These are phyloP conservation scores for Mimachlamys varia DNA, from an alignment of 2,888 invertebrate genomes.

Conservation along the genomic window DNA sequence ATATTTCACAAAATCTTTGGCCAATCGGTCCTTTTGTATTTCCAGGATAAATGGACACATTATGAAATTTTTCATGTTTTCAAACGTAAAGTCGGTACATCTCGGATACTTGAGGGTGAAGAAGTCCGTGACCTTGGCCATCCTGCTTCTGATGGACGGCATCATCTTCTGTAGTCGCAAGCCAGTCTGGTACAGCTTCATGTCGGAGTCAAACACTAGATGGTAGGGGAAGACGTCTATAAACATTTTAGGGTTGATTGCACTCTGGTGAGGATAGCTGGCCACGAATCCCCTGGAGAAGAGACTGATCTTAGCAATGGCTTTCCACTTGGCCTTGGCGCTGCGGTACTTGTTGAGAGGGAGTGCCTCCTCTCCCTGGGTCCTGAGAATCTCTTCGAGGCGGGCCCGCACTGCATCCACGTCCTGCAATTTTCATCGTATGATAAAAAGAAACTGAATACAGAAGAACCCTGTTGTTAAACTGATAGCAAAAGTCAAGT, in stretches of 20 bases:
- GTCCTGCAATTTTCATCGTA: conserved; percentile 58
- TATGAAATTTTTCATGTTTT: conserved; percentile 69
- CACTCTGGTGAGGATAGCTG: conserved; percentile 60
- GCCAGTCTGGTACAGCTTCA: conserved; percentile 71
- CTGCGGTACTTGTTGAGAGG: conserved; percentile 65
- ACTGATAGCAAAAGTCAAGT: no score
- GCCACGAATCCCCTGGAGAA: conserved; percentile 69
- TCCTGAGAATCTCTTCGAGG: conserved; percentile 66
- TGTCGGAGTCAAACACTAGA: conserved; percentile 64
- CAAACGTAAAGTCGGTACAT: conserved; percentile 65
- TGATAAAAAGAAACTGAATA: neutral
- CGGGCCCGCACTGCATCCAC: conserved; percentile 68
- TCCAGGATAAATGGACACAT: conserved; percentile 70
- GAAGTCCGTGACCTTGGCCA: conserved; percentile 59
- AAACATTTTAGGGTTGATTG: conserved; percentile 67
- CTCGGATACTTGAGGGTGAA: conserved; percentile 69
- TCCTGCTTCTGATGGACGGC: conserved; percentile 61
- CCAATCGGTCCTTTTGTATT: conserved; percentile 61
- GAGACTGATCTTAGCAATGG: conserved; percentile 67
- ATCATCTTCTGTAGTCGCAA: conserved; percentile 66
- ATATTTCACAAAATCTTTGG: conserved; percentile 58
- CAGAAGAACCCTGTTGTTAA: neutral
- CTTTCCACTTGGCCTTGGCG: conserved; percentile 69
- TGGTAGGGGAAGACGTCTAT: conserved; percentile 73
- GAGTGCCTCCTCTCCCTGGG: conserved; percentile 70